Percentiles rank a stretch among this genome's conserved stretches.
Evolutionary conservation across 2,888 invertebrate species (phyloP).

Genomic region (Cheilosia urbana): DNA sequence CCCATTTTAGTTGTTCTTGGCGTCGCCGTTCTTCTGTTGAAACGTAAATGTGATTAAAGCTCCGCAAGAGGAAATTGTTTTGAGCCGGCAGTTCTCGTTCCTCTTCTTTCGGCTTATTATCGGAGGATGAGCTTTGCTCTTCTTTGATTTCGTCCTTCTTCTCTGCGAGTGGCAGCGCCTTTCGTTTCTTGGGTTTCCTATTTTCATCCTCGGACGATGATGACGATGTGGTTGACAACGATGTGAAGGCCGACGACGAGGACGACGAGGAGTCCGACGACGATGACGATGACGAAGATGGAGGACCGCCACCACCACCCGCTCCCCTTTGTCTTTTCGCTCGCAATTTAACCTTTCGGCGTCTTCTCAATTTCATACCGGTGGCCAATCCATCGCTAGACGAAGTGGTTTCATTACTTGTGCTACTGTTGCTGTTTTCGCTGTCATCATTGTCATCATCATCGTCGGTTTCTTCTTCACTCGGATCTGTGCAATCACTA

Average conservation of each 20-base stretch:
- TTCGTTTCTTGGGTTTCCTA: background rate
- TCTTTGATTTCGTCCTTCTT: slow-evolving; percentile 10
- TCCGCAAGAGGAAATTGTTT: slow-evolving; percentile 80
- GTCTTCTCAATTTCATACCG: slow-evolving; percentile 23
- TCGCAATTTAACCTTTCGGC: slow-evolving; percentile 15
- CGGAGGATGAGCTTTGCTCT: background rate
- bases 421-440: slow-evolving; percentile 17
- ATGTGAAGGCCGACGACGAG: slow-evolving; percentile 41
- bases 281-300: slow-evolving; percentile 54
- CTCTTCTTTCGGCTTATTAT: slow-evolving; percentile 14
- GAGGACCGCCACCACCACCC: slow-evolving; percentile 38
- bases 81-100: slow-evolving; percentile 71
- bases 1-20: slow-evolving; percentile 62
- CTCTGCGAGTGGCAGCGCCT: background rate
- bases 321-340: slow-evolving; percentile 14
- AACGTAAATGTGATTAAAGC: slow-evolving; percentile 80
- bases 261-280: slow-evolving; percentile 57
- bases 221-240: slow-evolving; percentile 52
- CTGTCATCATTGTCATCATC: slow-evolving; percentile 15
- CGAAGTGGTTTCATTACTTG: slow-evolving; percentile 9
- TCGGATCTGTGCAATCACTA: slow-evolving; percentile 62
- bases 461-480: slow-evolving; percentile 48
- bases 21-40: slow-evolving; percentile 70
- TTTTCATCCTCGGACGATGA: slow-evolving; percentile 53
- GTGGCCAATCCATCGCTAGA: slow-evolving; percentile 7